Conservation (phyloP, 64 coral and sea anemone genomes). For the Montipora foliosa region DNA sequence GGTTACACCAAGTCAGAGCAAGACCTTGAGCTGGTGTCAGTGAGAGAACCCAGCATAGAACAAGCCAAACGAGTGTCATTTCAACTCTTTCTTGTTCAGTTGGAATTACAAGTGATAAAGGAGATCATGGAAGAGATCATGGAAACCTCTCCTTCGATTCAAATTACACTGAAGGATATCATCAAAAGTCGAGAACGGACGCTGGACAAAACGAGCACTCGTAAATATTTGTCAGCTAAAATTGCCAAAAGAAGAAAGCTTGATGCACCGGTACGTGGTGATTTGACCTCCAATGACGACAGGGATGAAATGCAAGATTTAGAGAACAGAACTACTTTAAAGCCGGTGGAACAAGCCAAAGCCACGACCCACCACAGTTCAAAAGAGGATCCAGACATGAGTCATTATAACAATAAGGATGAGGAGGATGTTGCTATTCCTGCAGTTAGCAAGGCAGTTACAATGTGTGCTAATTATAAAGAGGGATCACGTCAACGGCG, state of each 20-base stretch:
- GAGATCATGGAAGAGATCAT: background rate
- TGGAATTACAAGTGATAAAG: constrained; percentile 24
- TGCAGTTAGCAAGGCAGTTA: background rate
- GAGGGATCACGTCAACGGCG: background rate
- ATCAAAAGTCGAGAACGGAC: background rate
- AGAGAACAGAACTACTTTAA: background rate
- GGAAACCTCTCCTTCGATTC: background rate
- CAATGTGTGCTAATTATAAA: background rate
- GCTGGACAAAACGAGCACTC: background rate
- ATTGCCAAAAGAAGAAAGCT: background rate
- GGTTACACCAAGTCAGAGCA: background rate
- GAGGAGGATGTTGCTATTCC: background rate
- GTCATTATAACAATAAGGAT: background rate
- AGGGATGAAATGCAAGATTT: background rate
- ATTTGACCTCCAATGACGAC: background rate
- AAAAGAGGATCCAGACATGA: background rate
- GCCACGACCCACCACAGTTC: background rate
- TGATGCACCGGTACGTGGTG: background rate
- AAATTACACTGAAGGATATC: background rate
- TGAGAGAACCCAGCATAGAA: background rate
- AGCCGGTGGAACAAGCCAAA: background rate
- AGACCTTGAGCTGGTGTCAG: background rate
- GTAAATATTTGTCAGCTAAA: background rate
- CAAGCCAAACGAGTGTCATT: background rate
- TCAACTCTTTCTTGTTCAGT: background rate